These are phyloP conservation scores for Willowsia nigromaculata DNA, from an alignment of 2,888 invertebrate genomes.

Conservation along the genomic window DNA sequence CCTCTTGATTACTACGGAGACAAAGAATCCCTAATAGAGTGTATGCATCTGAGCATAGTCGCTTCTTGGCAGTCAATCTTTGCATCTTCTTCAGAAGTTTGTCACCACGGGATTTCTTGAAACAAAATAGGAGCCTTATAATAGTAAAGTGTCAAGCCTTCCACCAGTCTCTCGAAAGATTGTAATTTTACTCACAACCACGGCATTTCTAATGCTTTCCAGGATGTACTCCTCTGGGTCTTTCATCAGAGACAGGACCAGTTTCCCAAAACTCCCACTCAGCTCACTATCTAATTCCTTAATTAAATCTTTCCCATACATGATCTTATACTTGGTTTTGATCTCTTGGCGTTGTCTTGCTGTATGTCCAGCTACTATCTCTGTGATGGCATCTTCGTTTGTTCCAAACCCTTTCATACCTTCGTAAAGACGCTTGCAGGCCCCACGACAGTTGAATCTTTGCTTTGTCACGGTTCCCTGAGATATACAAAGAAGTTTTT, in stretches of 20 bases:
- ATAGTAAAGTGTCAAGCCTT: no score
- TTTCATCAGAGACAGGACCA: conserved; percentile 79
- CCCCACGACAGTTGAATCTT: conserved; percentile 2
- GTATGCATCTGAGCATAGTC: conserved; percentile 81
- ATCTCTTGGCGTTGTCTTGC: conserved; percentile 79
- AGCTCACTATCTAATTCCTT: conserved; percentile 80
- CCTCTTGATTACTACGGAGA: conserved; percentile 80
- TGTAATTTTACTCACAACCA: neutral
- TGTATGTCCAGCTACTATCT: conserved; percentile 80
- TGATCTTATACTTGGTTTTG: conserved; percentile 80
- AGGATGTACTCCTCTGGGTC: conserved; percentile 6
- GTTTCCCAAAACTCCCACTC: conserved; percentile 80
- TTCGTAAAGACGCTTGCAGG: conserved; percentile 79
- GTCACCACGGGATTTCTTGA: neutral
- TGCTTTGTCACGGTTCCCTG: neutral
- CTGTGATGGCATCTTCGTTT: conserved; percentile 81
- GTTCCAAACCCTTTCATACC: conserved; percentile 81
- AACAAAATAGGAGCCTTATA: neutral
- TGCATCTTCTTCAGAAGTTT: neutral
- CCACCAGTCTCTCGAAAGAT: no score
- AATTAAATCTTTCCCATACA: conserved; percentile 80
- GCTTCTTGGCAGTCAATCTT: conserved; percentile 76
- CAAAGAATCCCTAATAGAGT: conserved; percentile 81
- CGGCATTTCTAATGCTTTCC: neutral
- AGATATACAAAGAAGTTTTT: neutral